Base-by-base conservation (phyloP, 2,888 invertebrate species). In the Amblyjoppa fuscipennis region DNA sequence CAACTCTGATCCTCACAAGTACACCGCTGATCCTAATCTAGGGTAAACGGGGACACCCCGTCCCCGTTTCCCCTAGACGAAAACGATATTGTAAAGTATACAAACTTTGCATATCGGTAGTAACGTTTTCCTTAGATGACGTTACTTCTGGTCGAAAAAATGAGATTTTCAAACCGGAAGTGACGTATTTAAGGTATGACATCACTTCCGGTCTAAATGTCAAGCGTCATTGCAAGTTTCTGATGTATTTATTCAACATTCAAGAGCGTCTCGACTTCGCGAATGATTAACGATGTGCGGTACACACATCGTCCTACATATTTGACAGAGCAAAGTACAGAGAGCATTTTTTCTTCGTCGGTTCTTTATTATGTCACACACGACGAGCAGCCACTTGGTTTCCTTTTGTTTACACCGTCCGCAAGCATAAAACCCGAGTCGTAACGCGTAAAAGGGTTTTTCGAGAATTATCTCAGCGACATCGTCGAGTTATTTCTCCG, bases 401-500 rank as follows among this genome's bases (percentile, higher is more conserved):
- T 51, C 49, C 68, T 71, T 64, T 82, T 82, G 81, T 71, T 64
- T 74, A 78, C 68, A 31, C 74, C 69, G 31, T 2, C 25, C 28
- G 59, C 11, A 13, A 11, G 28, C 78, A 75, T 68, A 68, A 74
- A 79, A 71, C 28, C 28, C 41, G 28, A 9, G 34, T 38, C 64
- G 25, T 11, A 59, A 74, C 69, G 70, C 64, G 68, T 74, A 74
- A 64, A 41, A 74, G 61, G 59, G 59, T 38, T 51, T 20, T 20
- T 81, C 38, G 45, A 61, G 81, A 81, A 84, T 81, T 77, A 84
- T 81, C 81, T 77, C 28, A 34, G 16, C 45, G 34, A 53, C 73
- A 74, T 81, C 66, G 84, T 85, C 81, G 84, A 81, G 77, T 81
- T 68, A 84, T 77, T 77, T 74, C 80, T 80, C 70, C 31, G 76